Conservation (phyloP, 1,140 invertebrate species). For the Heterodera carotae region DNA sequence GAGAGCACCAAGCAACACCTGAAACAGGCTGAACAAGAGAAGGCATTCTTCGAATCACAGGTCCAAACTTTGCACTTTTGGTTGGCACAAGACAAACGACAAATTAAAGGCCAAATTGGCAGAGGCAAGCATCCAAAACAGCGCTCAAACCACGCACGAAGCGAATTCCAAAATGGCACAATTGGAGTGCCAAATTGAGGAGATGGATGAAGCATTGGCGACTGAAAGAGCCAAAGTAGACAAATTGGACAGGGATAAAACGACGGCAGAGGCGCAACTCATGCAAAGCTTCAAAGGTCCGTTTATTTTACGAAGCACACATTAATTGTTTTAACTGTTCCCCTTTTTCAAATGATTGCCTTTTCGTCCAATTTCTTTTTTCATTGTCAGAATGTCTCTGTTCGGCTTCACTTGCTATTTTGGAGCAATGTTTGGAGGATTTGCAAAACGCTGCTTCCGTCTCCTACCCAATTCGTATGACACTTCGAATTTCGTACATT, state of each 20-base stretch:
- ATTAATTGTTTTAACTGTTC: conserved; percentile 40
- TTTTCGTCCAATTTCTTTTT: not conserved
- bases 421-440: conserved; percentile 66
- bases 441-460: conserved; percentile 58
- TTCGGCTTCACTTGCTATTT: conserved; percentile 66
- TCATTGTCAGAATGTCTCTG: conserved; percentile 69
- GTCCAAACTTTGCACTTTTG: conserved; percentile 2
- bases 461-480: conserved; percentile 55
- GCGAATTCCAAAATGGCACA: conserved; percentile 70
- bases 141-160: conserved; percentile 32
- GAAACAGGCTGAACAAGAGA: conserved; percentile 46
- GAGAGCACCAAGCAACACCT: conserved; percentile 39
- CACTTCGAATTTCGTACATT: conserved; percentile 30
- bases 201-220: conserved; percentile 64
- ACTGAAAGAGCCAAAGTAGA: conserved; percentile 34
- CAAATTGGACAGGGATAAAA: conserved; percentile 28
- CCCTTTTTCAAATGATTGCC: not conserved
- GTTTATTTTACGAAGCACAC: conserved; percentile 18
- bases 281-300: not conserved
- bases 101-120: not conserved
- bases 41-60: conserved; percentile 27
- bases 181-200: conserved; percentile 45
- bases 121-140: conserved; percentile 37
- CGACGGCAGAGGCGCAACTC: conserved; percentile 4
- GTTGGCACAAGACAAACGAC: no score